Conservation (phyloP, 2,113 vertebrate genomes). For the Meriones unguiculatus region DNA sequence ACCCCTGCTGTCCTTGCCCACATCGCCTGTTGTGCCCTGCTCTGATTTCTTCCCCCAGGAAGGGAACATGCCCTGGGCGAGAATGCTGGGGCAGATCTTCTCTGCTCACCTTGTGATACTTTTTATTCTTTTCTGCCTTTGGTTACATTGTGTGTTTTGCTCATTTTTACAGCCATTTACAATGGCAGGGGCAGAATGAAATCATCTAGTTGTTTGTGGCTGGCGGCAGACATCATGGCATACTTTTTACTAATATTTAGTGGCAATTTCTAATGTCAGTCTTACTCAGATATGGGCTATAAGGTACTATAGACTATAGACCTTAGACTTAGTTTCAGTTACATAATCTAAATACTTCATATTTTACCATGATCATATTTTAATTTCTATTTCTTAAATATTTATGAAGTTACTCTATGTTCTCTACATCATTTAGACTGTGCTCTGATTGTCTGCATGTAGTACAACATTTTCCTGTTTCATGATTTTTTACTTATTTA, state of each 20-base stretch:
- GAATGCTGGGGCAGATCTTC: background rate
- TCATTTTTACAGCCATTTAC: background rate
- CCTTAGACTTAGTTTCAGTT: background rate
- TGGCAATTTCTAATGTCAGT: background rate
- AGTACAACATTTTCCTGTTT: background rate
- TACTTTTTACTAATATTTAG: background rate
- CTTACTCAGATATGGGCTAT: background rate
- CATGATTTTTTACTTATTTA: background rate
- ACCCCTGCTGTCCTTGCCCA: background rate
- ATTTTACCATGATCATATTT: background rate
- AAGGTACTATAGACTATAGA: background rate
- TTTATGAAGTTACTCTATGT: background rate
- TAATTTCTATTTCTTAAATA: slow-evolving; percentile 27
- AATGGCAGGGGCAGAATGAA: background rate
- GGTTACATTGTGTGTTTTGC: background rate
- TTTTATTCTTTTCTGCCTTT: background rate
- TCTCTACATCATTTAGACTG: slow-evolving; percentile 6
- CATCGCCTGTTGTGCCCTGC: background rate
- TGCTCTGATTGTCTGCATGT: background rate
- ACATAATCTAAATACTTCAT: background rate
- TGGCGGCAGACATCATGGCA: background rate
- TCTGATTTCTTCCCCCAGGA: background rate
- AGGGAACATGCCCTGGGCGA: background rate
- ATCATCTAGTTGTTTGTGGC: background rate
- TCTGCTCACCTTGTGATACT: background rate